Percentiles rank a stretch among this genome's conserved stretches.
These are phyloP conservation scores for Sesamia inferens DNA, from an alignment of 2,888 invertebrate species.

Conservation along the genomic window DNA sequence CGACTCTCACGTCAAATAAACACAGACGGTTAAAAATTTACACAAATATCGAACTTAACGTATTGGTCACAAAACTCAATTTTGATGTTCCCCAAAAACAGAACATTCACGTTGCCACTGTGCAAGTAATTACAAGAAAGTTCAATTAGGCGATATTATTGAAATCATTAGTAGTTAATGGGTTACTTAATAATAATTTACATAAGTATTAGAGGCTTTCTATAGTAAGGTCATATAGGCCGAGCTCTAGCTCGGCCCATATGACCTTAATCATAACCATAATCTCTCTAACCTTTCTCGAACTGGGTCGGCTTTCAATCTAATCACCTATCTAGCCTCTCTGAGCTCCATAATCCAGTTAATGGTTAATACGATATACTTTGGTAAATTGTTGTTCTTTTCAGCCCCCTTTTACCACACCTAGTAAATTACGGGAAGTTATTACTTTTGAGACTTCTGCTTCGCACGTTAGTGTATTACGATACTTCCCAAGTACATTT, in stretches of 20 bases:
- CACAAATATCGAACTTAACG: conserved; percentile 49
- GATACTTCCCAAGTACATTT: not conserved
- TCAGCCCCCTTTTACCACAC: no score
- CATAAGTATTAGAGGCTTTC: not conserved
- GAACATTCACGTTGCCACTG: conserved; percentile 53
- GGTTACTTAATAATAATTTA: not conserved
- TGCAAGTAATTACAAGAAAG: conserved; percentile 34
- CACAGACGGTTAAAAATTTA: conserved; percentile 19
- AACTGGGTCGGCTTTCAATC: no score
- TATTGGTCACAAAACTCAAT: not conserved
- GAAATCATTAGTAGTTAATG: not conserved
- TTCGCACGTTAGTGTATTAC: no score
- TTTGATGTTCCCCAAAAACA: conserved; percentile 1
- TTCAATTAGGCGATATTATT: conserved; percentile 22
- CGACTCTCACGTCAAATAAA: conserved; percentile 60
- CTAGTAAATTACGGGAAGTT: no score
- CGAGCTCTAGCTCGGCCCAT: no score
- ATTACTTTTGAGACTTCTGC: not conserved
- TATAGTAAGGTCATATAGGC: not conserved
- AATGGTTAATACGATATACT: no score
- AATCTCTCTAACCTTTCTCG: no score
- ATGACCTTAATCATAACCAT: no score
- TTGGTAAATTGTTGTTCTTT: no score
- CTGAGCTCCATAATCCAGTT: no score
- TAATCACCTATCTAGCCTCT: no score